These are phyloP conservation scores for Laticauda laticaudata DNA, from an alignment of 2,113 vertebrate genomes.

Conservation along the genomic window DNA sequence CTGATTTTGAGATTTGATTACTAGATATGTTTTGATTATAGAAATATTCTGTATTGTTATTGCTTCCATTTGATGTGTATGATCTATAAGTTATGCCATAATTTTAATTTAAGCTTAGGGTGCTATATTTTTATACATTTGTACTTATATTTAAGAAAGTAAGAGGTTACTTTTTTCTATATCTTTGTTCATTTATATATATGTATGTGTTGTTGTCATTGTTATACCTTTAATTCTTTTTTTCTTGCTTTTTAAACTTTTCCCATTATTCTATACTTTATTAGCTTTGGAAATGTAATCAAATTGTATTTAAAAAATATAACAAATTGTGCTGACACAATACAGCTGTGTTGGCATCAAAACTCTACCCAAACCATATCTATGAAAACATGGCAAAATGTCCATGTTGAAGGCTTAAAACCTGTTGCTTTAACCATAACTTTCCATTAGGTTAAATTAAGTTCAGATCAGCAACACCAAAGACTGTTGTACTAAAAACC, in stretches of 20 bases:
- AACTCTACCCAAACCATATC: conserved; percentile 31
- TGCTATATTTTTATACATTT: neutral
- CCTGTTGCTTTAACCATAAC: conserved; percentile 28
- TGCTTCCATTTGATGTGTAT: neutral
- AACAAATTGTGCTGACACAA: neutral
- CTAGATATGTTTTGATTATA: neutral
- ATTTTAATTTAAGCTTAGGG: neutral
- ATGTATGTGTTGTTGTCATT: too few species aligned
- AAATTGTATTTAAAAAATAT: too few species aligned
- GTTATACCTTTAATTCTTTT: too few species aligned
- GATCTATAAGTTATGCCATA: neutral
- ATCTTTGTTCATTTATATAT: neutral
- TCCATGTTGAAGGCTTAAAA: conserved; percentile 43
- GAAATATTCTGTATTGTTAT: neutral
- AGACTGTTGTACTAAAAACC: conserved; percentile 55
- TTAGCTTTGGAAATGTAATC: too few species aligned
- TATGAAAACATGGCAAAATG: conserved; percentile 51
- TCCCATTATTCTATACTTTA: too few species aligned
- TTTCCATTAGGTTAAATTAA: conserved; percentile 40
- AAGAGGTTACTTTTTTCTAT: neutral
- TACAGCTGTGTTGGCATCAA: conserved; percentile 1
- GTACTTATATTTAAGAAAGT: neutral
- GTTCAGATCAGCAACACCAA: conserved; percentile 46
- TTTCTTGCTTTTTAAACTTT: too few species aligned
- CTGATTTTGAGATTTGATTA: neutral